phyloP scores from a whole-genome alignment of 2,797 vertebrate genomes.

The Chaenodraco wilsoni region DNA sequence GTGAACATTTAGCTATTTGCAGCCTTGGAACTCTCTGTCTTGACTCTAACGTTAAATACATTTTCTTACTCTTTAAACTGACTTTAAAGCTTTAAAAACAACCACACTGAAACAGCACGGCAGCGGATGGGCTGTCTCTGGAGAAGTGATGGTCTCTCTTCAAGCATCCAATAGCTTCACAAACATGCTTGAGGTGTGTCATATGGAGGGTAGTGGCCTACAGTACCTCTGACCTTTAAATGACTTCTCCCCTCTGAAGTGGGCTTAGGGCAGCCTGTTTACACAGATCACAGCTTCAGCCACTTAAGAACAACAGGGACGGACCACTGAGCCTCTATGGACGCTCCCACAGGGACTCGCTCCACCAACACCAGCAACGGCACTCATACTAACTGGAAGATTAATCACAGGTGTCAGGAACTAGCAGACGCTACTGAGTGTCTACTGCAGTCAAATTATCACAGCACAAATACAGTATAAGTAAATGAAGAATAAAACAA shows the following conservation, averaged over 20 bases:
- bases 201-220: conserved; percentile 66
- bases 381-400: conserved; percentile 53
- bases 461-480: background rate
- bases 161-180: conserved; percentile 59
- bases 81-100: conserved; percentile 45
- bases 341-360: conserved; percentile 70
- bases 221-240: conserved; percentile 75
- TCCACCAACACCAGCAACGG: conserved; percentile 37
- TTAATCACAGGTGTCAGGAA: conserved; percentile 64
- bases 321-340: conserved; percentile 57
- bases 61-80: conserved; percentile 15
- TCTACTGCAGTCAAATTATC: background rate
- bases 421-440: background rate
- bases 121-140: background rate
- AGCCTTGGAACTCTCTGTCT: conserved; percentile 25
- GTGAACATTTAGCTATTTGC: conserved; percentile 43
- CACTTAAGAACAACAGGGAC: conserved; percentile 82
- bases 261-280: conserved; percentile 79
- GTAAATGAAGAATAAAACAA: background rate
- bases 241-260: conserved; percentile 73
- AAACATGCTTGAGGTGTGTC: conserved; percentile 71
- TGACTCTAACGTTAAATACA: conserved; percentile 30
- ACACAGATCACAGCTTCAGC: conserved; percentile 82
- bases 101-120: conserved; percentile 15
- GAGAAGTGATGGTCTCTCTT: conserved; percentile 24